Base-by-base conservation (phyloP, 2,888 invertebrate genomes). In the Eristalis pertinax region DNA sequence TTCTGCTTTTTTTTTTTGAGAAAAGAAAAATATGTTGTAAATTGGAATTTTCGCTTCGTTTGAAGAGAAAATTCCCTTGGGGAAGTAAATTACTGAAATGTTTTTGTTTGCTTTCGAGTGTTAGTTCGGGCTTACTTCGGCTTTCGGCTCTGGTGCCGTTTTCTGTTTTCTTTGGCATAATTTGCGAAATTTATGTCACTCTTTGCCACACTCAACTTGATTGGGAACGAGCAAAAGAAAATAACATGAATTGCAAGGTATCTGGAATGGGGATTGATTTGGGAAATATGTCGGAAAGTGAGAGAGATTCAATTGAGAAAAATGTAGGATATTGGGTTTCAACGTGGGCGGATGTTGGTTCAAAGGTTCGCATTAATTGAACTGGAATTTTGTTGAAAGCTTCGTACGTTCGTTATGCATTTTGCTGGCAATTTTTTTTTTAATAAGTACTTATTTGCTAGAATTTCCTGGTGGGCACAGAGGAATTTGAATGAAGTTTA, bases 1-100 rank as follows among this genome's bases (percentile, higher is more conserved):
- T 43, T 43, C 10, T 43, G n/a, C 15, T 19, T 19, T 90, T 89
- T 90, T 90, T 90, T 90, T 90, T 91, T 91, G 91, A 91, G 90
- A 89, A 91, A 91, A 90, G 89, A 76, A 91, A 91, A 91, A 82
- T 82, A 82, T 76, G 76, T 82, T 76, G 76, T 76, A 76, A 65
- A 82, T 82, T 82, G 69, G 82, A 82, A 82, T 76, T 76, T 76
- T 76, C 76, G 82, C 70, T 82, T 72, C 70, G 43, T 82, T 82
- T 76, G 67, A 82, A 72, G 58, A 76, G 35, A 65, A 70, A 70
- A 70, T 65, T 65, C 69, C 75, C 58, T 19, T 64, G 35, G 56
- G 63, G 32, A 73, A 60, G 73, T 58, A 70, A 65, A 82, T 82
- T 76, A 72, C 60, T 65, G 60, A 72, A 82, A 76, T 70, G 65